Evolutionary conservation across 2,113 vertebrate genomes (phyloP).

Genomic region (Prunella himalayana): DNA sequence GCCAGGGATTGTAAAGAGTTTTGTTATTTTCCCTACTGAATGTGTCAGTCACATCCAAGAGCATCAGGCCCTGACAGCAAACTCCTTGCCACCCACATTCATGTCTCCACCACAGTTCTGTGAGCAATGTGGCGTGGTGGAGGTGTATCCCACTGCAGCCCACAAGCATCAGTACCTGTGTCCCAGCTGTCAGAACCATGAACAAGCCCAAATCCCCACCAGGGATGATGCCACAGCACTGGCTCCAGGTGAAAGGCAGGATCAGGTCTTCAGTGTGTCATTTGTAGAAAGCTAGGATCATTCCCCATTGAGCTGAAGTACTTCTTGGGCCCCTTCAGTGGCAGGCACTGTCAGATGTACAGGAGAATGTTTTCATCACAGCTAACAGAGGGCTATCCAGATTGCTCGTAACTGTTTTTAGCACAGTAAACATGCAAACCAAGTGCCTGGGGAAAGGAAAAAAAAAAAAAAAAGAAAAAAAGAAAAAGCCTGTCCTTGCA

Average conservation of each 20-base stretch:
- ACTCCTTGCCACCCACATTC: neutral
- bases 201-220: neutral
- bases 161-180: neutral
- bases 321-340: conserved; percentile 1
- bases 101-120: neutral
- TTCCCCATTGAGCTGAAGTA: neutral
- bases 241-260: neutral
- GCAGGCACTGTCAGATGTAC: neutral
- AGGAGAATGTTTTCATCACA: conserved; percentile 61
- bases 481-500: neutral
- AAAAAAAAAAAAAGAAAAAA: neutral
- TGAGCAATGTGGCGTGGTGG: rapidly evolving
- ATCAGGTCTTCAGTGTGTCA: rapidly evolving
- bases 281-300: neutral
- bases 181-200: neutral
- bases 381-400: conserved; percentile 64
- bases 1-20: neutral
- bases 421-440: conserved; percentile 64
- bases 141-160: neutral
- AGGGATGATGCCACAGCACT: neutral
- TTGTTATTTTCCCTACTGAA: neutral
- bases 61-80: neutral
- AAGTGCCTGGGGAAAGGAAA: conserved; percentile 1
- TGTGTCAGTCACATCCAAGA: neutral
- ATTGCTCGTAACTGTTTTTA: conserved; percentile 66